These are phyloP conservation scores for human DNA, from an alignment of 2,113 vertebrate genomes.

Conservation along the genomic window DNA sequence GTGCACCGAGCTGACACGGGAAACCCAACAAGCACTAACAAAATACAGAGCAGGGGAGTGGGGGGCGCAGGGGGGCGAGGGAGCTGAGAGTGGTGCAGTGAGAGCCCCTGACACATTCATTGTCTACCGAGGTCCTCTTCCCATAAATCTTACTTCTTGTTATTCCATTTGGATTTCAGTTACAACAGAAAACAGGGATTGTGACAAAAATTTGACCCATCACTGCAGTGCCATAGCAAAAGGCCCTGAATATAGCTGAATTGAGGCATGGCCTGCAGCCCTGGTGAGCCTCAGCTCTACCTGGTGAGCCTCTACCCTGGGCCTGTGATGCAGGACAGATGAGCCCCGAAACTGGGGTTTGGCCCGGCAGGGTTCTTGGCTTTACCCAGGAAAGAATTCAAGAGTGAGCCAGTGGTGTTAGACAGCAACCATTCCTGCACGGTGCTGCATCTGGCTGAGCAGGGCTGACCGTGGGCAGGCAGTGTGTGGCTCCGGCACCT, in stretches of 20 bases:
- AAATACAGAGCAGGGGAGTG: neutral
- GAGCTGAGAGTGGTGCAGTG: rapidly evolving
- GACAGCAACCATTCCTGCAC: no score
- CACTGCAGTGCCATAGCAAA: neutral
- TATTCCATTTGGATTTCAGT: neutral
- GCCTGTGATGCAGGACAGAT: no score
- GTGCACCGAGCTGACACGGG: neutral
- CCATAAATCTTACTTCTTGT: neutral
- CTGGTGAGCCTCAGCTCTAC: no score
- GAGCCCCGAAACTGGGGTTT: no score
- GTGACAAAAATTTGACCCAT: neutral
- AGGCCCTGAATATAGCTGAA: neutral
- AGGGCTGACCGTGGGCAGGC: no score
- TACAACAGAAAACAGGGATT: neutral
- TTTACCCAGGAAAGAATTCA: no score
- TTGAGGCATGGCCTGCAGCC: rapidly evolving
- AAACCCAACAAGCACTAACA: rapidly evolving
- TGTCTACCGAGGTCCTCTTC: rapidly evolving
- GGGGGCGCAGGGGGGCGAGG: neutral
- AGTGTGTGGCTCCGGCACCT: no score
- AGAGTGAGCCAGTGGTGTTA: no score
- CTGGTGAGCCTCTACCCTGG: neutral
- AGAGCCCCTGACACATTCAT: rapidly evolving
- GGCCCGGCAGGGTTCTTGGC: no score
- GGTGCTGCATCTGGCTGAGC: no score